Evolutionary conservation across 2,888 invertebrate genomes (phyloP).

Genomic region (Limnephilus rhombicus): DNA sequence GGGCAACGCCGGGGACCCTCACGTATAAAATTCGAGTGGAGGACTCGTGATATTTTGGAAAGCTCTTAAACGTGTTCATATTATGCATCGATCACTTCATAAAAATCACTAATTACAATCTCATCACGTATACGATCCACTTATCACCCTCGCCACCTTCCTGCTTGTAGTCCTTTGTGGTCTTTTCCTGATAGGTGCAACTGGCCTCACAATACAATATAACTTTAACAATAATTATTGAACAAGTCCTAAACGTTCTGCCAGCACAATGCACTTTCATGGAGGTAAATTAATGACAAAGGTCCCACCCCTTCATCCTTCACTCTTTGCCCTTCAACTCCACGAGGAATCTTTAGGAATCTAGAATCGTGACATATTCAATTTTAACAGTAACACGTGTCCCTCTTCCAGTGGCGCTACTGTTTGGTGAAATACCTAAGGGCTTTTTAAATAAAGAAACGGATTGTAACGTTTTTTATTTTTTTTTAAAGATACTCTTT

Average conservation of each 20-base stretch:
- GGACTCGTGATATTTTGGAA: not conserved
- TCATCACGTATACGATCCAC: not conserved
- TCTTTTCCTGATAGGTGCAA: not conserved
- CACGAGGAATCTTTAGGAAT: not conserved
- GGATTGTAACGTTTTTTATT: not conserved
- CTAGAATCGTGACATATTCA: slow-evolving; percentile 2
- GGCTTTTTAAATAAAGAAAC: not conserved
- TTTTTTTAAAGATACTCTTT: no score
- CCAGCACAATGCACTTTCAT: not conserved
- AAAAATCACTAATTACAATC: slow-evolving; percentile 8
- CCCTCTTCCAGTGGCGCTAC: not conserved
- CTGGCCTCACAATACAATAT: not conserved
- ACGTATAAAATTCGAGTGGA: not conserved
- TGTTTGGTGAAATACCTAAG: not conserved
- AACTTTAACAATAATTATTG: not conserved
- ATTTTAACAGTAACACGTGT: not conserved
- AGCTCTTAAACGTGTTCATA: not conserved
- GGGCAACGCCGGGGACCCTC: not conserved
- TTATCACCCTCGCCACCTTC: not conserved
- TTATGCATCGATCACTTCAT: no score
- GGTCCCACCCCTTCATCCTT: not conserved
- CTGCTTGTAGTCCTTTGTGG: not conserved
- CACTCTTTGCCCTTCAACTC: not conserved
- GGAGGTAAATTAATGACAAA: slow-evolving; percentile 37
- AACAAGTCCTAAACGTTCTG: not conserved